phyloP scores from a whole-genome alignment of 37 sponge, comb jelly and placozoan species.

The Lycopodina hypogea region DNA sequence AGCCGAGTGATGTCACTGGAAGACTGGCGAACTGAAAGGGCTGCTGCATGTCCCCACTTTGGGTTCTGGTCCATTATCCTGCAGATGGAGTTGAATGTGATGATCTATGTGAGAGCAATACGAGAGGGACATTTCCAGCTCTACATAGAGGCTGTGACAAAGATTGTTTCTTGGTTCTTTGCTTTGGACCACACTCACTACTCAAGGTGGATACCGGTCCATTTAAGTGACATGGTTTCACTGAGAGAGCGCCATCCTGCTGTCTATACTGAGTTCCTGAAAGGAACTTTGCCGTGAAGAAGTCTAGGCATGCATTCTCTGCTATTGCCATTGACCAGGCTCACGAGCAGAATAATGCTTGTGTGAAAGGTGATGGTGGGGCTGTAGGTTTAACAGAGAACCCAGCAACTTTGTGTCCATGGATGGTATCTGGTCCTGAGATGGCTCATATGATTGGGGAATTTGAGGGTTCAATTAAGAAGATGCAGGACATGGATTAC shows the following conservation, averaged over 20 bases:
- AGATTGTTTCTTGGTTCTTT: conserved; percentile 15
- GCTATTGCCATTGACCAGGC: conserved; percentile 37
- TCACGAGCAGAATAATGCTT: conserved; percentile 36
- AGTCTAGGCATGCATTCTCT: conserved; percentile 16
- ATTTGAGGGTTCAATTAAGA: no score
- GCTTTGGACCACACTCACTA: conserved; percentile 6
- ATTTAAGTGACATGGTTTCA: not conserved
- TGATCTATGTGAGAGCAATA: no score
- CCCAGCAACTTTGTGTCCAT: not conserved
- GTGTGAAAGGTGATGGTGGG: conserved; percentile 23
- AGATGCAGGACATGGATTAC: no score
- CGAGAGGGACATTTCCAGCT: no score
- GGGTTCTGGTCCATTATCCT: no score
- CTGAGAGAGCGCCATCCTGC: not conserved
- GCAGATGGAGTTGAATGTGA: no score
- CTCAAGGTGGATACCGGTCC: conserved; percentile 12
- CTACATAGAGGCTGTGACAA: no score
- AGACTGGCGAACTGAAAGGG: no score
- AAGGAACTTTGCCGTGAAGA: not conserved
- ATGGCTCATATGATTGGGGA: no score
- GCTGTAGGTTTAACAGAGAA: conserved; percentile 26
- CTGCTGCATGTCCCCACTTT: no score
- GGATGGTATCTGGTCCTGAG: no score
- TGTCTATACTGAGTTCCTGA: not conserved
- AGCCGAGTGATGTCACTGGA: no score